Conservation (phyloP, 2,113 vertebrate species). For the Bombycilla garrulus region DNA sequence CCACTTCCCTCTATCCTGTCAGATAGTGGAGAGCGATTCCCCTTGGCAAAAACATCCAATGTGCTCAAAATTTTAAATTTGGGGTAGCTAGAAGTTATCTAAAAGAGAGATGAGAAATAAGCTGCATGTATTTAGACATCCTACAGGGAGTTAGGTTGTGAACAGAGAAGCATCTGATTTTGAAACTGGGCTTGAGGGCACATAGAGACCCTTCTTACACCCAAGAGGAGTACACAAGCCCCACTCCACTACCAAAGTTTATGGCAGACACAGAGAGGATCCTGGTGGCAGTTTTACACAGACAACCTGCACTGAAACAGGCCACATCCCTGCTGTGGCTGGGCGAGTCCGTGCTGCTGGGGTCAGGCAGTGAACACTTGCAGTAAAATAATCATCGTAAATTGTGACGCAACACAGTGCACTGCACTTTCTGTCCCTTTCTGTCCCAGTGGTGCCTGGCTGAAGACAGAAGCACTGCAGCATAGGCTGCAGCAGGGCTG, state of each 20-base stretch:
- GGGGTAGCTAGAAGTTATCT: background rate
- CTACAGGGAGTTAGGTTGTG: background rate
- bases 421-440: background rate
- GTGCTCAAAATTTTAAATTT: background rate
- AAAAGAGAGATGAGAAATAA: background rate
- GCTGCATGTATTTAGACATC: background rate
- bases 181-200: background rate
- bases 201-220: background rate
- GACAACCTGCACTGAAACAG: background rate
- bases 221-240: background rate
- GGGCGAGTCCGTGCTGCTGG: fast-evolving
- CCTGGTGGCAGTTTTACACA: background rate
- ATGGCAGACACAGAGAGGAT: background rate
- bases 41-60: background rate
- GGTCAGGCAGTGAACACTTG: background rate
- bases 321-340: background rate
- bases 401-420: background rate
- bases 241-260: background rate
- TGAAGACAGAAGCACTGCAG: background rate
- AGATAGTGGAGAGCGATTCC: background rate
- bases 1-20: background rate
- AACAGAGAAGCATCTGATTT: background rate
- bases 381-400: background rate
- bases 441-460: background rate
- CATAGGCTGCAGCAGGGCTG: background rate